These are phyloP conservation scores for Periophthalmodon schlosseri DNA, from an alignment of 2,113 vertebrate species.

Conservation along the genomic window DNA sequence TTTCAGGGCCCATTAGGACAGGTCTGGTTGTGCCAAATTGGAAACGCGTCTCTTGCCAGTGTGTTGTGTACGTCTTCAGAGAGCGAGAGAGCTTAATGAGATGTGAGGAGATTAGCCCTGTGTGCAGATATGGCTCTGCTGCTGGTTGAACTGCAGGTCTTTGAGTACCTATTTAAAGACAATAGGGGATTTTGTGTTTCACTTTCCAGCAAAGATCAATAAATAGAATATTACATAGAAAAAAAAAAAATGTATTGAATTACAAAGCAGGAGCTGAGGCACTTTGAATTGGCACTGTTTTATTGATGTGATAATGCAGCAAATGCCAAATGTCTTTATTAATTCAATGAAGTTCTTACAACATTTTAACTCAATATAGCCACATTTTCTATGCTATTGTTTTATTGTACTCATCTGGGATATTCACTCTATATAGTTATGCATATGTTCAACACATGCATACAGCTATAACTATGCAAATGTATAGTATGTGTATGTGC, in stretches of 20 bases:
- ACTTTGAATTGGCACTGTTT: neutral
- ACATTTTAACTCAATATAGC: too few relatives aligned
- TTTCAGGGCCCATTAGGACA: slow-evolving; percentile 61
- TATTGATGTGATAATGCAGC: neutral
- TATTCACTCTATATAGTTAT: too few relatives aligned
- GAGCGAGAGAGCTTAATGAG: slow-evolving; percentile 67
- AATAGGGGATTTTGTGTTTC: neutral
- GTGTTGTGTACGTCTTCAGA: slow-evolving; percentile 65
- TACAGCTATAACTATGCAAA: too few relatives aligned
- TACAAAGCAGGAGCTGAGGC: neutral
- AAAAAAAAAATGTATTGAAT: neutral
- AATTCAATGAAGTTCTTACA: too few relatives aligned
- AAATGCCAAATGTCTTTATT: neutral
- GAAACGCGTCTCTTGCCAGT: slow-evolving; percentile 62
- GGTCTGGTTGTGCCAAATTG: slow-evolving; percentile 63
- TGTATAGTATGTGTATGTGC: too few relatives aligned
- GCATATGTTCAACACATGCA: too few relatives aligned
- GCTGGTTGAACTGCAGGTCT: slow-evolving; percentile 27
- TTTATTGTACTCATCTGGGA: too few relatives aligned
- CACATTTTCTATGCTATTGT: too few relatives aligned
- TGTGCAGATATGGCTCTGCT: neutral
- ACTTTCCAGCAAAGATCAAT: neutral
- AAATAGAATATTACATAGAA: neutral
- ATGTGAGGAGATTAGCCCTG: slow-evolving; percentile 58
- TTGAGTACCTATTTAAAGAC: slow-evolving; percentile 31